phyloP scores from a whole-genome alignment of 64 coral and sea anemone genomes.

The Actinia tenebrosa region DNA sequence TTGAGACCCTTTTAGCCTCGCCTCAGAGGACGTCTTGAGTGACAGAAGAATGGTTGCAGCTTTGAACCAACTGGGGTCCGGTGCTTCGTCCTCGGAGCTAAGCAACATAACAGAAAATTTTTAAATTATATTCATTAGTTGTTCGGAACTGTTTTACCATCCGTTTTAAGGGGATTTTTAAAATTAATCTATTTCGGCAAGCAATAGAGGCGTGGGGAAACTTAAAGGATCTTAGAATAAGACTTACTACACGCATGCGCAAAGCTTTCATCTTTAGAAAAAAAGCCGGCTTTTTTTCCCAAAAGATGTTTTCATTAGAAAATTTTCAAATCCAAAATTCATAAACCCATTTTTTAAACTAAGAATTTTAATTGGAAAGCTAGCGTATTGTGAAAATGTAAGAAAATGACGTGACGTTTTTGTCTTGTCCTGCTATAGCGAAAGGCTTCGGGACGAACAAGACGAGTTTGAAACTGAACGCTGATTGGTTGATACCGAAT shows the following conservation, averaged over 20 bases:
- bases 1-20: background rate
- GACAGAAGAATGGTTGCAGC: background rate
- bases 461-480: background rate
- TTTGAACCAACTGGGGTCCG: background rate
- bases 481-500: no score
- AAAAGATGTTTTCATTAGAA: no score
- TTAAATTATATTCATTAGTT: background rate
- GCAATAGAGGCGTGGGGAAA: background rate
- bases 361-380: no score
- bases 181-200: background rate
- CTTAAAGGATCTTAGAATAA: background rate
- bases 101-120: background rate
- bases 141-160: no score
- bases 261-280: background rate
- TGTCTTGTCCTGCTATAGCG: background rate
- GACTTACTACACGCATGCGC: background rate
- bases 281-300: background rate
- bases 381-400: background rate
- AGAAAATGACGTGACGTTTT: background rate
- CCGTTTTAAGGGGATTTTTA: no score
- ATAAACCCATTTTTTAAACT: no score
- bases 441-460: background rate
- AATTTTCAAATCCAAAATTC: no score
- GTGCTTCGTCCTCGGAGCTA: background rate
- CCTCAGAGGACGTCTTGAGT: background rate